These are phyloP conservation scores for Eudyptes chrysolophus DNA, from an alignment of 2,113 vertebrate species.

Conservation along the genomic window DNA sequence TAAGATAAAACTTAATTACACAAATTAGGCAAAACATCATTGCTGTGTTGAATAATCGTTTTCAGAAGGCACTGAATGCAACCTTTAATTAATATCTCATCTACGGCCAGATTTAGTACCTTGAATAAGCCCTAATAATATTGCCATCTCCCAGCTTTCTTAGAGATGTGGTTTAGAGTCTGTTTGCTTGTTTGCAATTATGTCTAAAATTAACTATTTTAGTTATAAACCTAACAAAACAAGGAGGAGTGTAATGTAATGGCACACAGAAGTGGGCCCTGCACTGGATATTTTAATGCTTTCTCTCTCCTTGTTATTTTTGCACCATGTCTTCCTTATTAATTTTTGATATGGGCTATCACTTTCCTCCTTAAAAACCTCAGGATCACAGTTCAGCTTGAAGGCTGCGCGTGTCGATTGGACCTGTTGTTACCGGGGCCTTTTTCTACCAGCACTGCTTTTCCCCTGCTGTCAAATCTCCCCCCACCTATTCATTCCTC, in stretches of 20 bases:
- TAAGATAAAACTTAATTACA: slow-evolving; percentile 17
- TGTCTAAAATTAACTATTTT: slow-evolving; percentile 16
- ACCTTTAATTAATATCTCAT: slow-evolving; percentile 68
- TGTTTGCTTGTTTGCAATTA: neutral
- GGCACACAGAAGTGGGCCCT: neutral
- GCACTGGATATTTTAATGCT: neutral
- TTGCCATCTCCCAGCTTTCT: neutral
- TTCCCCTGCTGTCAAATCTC: neutral
- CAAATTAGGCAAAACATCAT: slow-evolving; percentile 37
- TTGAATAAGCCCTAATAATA: slow-evolving; percentile 56
- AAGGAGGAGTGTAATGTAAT: neutral
- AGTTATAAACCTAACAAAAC: neutral
- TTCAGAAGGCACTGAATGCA: slow-evolving; percentile 47
- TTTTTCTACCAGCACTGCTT: neutral
- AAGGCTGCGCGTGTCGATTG: fast-evolving
- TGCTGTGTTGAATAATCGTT: slow-evolving; percentile 53
- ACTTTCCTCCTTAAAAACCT: neutral
- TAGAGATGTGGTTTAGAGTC: neutral
- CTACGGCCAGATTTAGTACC: neutral
- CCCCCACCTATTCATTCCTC: neutral
- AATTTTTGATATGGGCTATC: neutral
- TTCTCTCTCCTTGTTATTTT: neutral
- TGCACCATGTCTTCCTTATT: neutral
- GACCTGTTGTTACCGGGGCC: neutral
- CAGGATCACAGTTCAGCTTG: neutral